Percentiles rank a stretch among this genome's conserved stretches.
These are phyloP conservation scores for Diachasmimorpha longicaudata DNA, from an alignment of 1,140 invertebrate species.

Conservation along the genomic window DNA sequence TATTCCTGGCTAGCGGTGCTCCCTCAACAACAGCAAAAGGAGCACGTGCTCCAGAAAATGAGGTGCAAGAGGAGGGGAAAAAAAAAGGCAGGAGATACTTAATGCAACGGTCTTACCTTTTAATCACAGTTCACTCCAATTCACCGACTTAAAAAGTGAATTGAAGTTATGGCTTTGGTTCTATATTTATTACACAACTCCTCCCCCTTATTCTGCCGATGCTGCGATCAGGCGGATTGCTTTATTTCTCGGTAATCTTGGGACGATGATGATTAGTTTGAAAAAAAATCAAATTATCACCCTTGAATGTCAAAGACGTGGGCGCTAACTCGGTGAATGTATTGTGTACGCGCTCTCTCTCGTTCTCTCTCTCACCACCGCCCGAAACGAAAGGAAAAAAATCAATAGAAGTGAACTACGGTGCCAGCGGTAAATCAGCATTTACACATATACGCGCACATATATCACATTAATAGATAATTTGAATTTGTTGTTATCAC, in stretches of 20 bases:
- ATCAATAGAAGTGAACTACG: slow-evolving; percentile 48
- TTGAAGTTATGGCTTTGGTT: neutral
- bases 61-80: neutral
- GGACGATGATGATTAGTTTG: neutral
- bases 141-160: neutral
- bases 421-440: slow-evolving; percentile 41
- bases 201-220: too few relatives aligned
- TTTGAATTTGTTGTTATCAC: neutral
- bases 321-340: slow-evolving; percentile 17
- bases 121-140: slow-evolving; percentile 14
- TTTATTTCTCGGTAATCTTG: neutral
- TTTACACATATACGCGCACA: slow-evolving; percentile 33
- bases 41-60: neutral
- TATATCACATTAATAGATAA: slow-evolving; percentile 6
- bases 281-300: neutral
- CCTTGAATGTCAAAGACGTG: slow-evolving; percentile 3
- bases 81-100: neutral
- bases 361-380: slow-evolving; percentile 36
- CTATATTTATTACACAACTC: neutral
- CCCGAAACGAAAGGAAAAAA: slow-evolving; percentile 49
- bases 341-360: slow-evolving; percentile 35
- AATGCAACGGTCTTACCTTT: slow-evolving; percentile 9
- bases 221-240: too few relatives aligned
- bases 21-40: neutral
- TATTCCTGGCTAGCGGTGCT: too few relatives aligned